These are phyloP conservation scores for Nothura maculosa DNA, from an alignment of 2,797 vertebrate species.

Conservation along the genomic window DNA sequence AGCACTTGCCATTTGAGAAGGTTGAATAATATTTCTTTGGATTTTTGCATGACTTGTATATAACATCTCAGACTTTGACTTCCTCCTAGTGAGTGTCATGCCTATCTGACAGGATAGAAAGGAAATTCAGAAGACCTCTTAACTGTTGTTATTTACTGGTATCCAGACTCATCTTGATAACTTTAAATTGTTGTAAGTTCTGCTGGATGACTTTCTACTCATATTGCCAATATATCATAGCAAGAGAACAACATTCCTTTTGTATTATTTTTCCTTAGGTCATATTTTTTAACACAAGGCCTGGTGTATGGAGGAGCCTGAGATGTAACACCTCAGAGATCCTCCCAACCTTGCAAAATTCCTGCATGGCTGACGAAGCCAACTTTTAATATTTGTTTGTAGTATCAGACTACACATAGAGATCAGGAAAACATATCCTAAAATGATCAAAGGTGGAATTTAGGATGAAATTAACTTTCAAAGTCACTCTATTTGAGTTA, in stretches of 20 bases:
- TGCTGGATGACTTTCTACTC: background rate
- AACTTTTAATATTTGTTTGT: background rate
- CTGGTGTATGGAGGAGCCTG: background rate
- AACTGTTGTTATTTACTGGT: background rate
- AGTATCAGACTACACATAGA: background rate
- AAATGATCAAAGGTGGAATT: background rate
- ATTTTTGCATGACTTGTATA: background rate
- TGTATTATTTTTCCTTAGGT: background rate
- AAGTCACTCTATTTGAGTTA: rapidly evolving
- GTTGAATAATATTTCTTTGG: background rate
- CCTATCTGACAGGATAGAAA: background rate
- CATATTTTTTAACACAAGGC: background rate
- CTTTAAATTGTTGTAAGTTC: background rate
- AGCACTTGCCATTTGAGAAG: background rate
- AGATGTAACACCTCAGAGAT: rapidly evolving
- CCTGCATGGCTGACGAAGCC: background rate
- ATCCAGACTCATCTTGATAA: background rate
- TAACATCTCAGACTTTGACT: background rate
- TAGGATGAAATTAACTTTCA: background rate
- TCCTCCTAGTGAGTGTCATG: background rate
- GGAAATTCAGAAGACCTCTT: background rate
- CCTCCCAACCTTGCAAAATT: background rate
- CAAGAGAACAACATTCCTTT: background rate
- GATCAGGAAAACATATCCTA: background rate
- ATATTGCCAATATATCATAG: background rate